Evolutionary conservation across 2,888 invertebrate genomes (phyloP), one percentile per base, ranked within the genome.

Genomic region (Eurytoma adleriae): DNA sequence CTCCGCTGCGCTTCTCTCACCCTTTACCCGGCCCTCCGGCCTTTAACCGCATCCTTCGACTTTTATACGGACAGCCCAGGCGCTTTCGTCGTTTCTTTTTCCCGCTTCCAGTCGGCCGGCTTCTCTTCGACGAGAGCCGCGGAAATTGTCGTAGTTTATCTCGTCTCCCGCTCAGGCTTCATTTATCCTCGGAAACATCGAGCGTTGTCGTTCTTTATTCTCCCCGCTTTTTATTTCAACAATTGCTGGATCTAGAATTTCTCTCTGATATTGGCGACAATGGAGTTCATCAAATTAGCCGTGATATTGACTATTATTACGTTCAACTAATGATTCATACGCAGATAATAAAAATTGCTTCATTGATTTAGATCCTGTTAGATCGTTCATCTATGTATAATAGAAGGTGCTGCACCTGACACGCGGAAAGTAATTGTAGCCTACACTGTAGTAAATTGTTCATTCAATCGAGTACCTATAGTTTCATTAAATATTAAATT

Each of bases 41-140:
- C 57, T 66, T 62, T 83, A 59, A 59, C 72, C 74, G 30, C 76
- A 75, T 76, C 79, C 82, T 75, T 74, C 56, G 66, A 16, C 72
- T 27, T 72, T 67, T 74, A 56, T 67, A 67, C 27, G 30, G 62
- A 57, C 74, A 54, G 57, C 74, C 30, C 40, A 2, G 48, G 52
- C 14, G 61, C 71, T 14, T 69, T 74, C 72, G 27, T 78, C 52
- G 12, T 40, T 40, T 40, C 40, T 40, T 40, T 40, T 40, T 40
- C 10, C 40, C 40, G 40, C 40, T 40, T 40, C 40, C 40, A 40
- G 40, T 40, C 40, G 40, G 40, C 40, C 40, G 40, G 40, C 40
- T 40, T 40, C 40, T 5, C 40, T 40, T 40, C 40, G 40, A 40
- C 40, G 7, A 40, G 40, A 40, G 40, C 40, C 40, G 10, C 40